These are phyloP conservation scores for Cylloceria caligata DNA, from an alignment of 2,888 invertebrate species.

Conservation along the genomic window DNA sequence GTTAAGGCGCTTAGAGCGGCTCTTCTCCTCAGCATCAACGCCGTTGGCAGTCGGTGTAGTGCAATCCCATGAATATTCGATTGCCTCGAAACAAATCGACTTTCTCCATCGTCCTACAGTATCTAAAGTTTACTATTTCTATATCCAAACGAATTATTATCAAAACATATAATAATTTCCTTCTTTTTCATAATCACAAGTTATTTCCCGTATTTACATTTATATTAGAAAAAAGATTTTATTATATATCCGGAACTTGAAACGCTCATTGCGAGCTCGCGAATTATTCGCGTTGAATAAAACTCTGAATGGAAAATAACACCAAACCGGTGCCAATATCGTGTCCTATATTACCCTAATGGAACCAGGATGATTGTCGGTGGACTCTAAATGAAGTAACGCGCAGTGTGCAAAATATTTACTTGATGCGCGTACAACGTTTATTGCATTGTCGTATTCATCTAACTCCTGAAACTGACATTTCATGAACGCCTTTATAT, in stretches of 20 bases:
- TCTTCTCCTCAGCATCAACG: conserved; percentile 36
- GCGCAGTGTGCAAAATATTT: too few species aligned
- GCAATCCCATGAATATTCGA: conserved; percentile 63
- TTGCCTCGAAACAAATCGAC: conserved; percentile 53
- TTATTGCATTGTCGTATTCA: too few species aligned
- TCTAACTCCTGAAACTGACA: too few species aligned
- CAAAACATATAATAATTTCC: neutral
- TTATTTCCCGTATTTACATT: neutral
- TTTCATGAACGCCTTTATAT: too few species aligned
- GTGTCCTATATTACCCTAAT: too few species aligned
- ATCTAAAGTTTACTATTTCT: neutral
- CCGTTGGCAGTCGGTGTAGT: conserved; percentile 34
- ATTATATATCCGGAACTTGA: neutral
- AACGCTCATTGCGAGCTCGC: neutral
- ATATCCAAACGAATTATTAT: conserved; percentile 5
- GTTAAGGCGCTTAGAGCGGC: conserved; percentile 62
- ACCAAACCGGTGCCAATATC: too few species aligned
- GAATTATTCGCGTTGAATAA: conserved; percentile 38
- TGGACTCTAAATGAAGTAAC: too few species aligned
- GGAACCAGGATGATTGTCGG: too few species aligned
- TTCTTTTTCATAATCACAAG: neutral
- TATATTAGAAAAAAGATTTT: conserved; percentile 2
- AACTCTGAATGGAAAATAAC: conserved; percentile 15
- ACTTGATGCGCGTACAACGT: too few species aligned
- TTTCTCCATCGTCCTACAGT: conserved; percentile 5